Evolutionary conservation across 2,888 invertebrate genomes (phyloP).

Genomic region (Tetrapedia diversipes): DNA sequence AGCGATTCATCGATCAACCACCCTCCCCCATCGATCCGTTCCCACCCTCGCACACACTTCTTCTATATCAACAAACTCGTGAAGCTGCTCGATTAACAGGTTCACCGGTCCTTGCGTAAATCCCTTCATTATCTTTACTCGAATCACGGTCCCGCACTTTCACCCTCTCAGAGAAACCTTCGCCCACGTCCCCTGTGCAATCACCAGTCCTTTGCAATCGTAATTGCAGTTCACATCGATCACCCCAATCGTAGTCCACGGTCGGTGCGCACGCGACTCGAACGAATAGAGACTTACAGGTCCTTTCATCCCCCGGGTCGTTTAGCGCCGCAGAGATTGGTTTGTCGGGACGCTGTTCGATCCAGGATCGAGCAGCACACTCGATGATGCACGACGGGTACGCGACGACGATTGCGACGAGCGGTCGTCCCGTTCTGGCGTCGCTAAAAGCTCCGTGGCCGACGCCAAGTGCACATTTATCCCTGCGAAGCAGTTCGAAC

Average conservation of each 20-base stretch:
- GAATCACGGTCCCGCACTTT: not conserved
- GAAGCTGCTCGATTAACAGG: not conserved
- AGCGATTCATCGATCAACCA: not conserved
- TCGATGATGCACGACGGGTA: slow-evolving; percentile 33
- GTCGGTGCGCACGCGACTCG: not conserved
- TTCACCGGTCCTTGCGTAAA: not conserved
- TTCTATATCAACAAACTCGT: not conserved
- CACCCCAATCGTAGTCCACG: not conserved
- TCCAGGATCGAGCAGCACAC: slow-evolving; percentile 18
- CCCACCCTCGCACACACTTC: not conserved
- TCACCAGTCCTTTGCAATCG: not conserved
- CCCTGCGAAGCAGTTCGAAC: slow-evolving; percentile 79
- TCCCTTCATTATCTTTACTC: not conserved
- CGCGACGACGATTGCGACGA: slow-evolving; percentile 55
- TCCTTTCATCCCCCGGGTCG: slow-evolving; percentile 50
- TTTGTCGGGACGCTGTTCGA: not conserved
- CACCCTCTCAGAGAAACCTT: slow-evolving; percentile 4
- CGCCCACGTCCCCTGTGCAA: not conserved
- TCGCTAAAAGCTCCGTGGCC: slow-evolving; percentile 78
- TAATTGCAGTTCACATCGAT: no score
- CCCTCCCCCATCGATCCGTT: not conserved
- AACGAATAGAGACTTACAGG: slow-evolving; percentile 73
- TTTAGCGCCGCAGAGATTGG: not conserved
- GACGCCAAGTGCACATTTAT: slow-evolving; percentile 81
- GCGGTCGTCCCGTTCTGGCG: slow-evolving; percentile 63